phyloP scores from a whole-genome alignment of 2,888 invertebrate genomes.

The Heliconius charithonia region DNA sequence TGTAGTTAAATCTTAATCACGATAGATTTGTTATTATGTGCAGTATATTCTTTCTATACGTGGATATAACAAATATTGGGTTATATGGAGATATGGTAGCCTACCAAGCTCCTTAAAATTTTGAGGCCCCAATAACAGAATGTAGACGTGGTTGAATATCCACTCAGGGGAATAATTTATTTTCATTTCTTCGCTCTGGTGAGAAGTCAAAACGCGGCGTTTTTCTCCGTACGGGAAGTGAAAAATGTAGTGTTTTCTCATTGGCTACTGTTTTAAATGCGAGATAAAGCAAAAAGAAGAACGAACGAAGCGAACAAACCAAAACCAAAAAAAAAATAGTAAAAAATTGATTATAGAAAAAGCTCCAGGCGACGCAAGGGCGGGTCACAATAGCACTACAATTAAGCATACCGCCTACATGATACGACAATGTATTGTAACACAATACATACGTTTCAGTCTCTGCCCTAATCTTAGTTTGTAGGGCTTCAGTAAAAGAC shows the following conservation, averaged over 20 bases:
- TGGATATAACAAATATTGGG: too few species aligned
- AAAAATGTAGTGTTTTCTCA: neutral
- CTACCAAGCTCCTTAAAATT: too few species aligned
- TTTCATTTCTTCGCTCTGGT: neutral
- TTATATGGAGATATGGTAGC: too few species aligned
- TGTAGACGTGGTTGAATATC: too few species aligned
- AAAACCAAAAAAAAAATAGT: too few species aligned
- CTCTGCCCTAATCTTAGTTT: constrained; percentile 44
- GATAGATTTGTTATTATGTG: too few species aligned
- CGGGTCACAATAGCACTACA: constrained; percentile 8
- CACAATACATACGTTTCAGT: constrained; percentile 37
- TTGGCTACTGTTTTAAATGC: neutral
- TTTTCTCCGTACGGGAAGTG: neutral
- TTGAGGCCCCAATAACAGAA: neutral
- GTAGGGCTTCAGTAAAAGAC: constrained; percentile 44
- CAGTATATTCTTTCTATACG: too few species aligned
- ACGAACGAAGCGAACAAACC: too few species aligned
- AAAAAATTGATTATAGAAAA: neutral
- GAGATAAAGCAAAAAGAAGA: too few species aligned
- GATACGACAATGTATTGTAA: constrained; percentile 33
- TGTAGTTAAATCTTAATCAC: too few species aligned
- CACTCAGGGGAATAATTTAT: neutral
- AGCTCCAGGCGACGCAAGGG: neutral
- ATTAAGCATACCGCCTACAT: constrained; percentile 8
- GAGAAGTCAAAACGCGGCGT: neutral